Evolutionary conservation across 2,888 invertebrate genomes (phyloP).

Genomic region (Nephrocerus scutellatus): DNA sequence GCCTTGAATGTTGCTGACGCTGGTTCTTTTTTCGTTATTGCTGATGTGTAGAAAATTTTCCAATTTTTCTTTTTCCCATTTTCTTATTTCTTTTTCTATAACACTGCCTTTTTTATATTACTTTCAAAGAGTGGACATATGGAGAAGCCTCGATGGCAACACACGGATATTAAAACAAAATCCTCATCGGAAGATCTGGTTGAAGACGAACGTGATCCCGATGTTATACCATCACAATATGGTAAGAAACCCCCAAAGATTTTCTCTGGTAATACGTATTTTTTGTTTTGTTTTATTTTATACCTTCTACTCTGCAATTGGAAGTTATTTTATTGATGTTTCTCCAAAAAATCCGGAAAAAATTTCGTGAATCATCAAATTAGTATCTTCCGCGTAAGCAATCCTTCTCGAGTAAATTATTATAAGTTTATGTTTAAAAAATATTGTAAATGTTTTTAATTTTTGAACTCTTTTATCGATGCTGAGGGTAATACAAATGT

Average conservation of each 20-base stretch:
- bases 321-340: no score
- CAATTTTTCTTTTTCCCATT: constrained; percentile 5
- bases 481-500: no score
- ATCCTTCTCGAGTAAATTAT: no score
- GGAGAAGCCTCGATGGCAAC: constrained; percentile 48
- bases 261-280: background rate
- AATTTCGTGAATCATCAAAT: no score
- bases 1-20: background rate
- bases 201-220: constrained; percentile 55
- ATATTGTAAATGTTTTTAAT: no score
- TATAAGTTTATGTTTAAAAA: no score
- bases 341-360: no score
- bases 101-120: constrained; percentile 4
- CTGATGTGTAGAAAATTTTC: constrained; percentile 4
- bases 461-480: no score
- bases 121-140: constrained; percentile 35
- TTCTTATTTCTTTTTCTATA: constrained; percentile 5
- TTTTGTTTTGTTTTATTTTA: constrained; percentile 1
- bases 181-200: constrained; percentile 44
- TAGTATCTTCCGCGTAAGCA: no score
- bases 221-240: constrained; percentile 68
- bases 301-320: no score
- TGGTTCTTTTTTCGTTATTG: background rate
- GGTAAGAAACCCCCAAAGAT: constrained; percentile 49
- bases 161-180: constrained; percentile 49